These are phyloP conservation scores for Graphium colonna DNA, from an alignment of 2,888 invertebrate species.

Conservation along the genomic window DNA sequence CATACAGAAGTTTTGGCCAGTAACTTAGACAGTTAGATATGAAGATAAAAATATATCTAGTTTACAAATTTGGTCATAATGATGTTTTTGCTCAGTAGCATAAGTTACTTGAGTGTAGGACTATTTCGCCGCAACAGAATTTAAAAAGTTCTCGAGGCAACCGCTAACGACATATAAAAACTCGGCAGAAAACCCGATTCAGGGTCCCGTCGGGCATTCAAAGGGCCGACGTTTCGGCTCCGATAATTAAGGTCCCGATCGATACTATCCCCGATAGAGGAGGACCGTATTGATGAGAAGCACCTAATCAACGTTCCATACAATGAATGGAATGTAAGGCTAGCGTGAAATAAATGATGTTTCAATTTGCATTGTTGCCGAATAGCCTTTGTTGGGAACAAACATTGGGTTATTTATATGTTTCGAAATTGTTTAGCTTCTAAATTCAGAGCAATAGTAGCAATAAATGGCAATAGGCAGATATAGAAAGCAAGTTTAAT, in stretches of 20 bases:
- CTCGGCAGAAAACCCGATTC: slow-evolving; percentile 51
- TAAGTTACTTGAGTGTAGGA: too few species aligned
- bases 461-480: too few species aligned
- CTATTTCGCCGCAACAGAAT: slow-evolving; percentile 62
- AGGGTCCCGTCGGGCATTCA: slow-evolving; percentile 46
- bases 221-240: slow-evolving; percentile 55
- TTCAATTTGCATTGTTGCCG: slow-evolving; percentile 13
- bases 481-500: too few species aligned
- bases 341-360: slow-evolving; percentile 14
- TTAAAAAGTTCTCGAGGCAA: slow-evolving; percentile 53
- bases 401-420: background rate
- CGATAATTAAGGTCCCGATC: slow-evolving; percentile 61
- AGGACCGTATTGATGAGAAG: slow-evolving; percentile 61
- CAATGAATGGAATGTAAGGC: slow-evolving; percentile 13
- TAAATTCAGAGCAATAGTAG: background rate
- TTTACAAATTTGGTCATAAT: too few species aligned
- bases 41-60: too few species aligned
- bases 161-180: slow-evolving; percentile 68
- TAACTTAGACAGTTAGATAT: too few species aligned
- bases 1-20: too few species aligned
- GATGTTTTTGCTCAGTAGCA: too few species aligned
- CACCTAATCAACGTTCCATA: slow-evolving; percentile 62
- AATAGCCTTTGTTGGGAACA: background rate
- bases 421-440: background rate
- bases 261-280: slow-evolving; percentile 54